phyloP scores from a whole-genome alignment of 2,888 invertebrate species.

The Drosophila phalerata region DNA sequence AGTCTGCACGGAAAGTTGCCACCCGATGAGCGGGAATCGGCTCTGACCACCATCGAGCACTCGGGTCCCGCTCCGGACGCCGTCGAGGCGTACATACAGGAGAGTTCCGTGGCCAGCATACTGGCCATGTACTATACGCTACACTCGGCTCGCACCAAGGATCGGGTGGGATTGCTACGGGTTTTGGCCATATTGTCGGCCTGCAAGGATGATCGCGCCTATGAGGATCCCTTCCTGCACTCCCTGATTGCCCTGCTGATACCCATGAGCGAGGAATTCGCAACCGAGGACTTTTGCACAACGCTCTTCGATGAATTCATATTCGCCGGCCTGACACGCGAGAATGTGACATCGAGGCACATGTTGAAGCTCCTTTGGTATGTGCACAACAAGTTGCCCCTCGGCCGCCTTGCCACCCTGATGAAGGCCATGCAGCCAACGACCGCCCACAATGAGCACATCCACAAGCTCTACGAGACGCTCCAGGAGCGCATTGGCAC shows the following conservation, averaged over 20 bases:
- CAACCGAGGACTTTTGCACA: slow-evolving; percentile 97
- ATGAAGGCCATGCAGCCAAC: slow-evolving; percentile 87
- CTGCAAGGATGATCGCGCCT: slow-evolving; percentile 96
- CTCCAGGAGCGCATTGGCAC: slow-evolving; percentile 92
- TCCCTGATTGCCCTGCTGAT: slow-evolving; percentile 92
- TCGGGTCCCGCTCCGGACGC: slow-evolving; percentile 97
- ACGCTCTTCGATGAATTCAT: slow-evolving; percentile 98
- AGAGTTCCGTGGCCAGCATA: slow-evolving; percentile 96
- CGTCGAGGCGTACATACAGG: slow-evolving; percentile 95
- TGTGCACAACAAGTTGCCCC: slow-evolving; percentile 92
- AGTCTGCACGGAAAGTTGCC: slow-evolving; percentile 94
- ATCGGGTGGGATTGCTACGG: slow-evolving; percentile 92
- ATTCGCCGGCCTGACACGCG: slow-evolving; percentile 94
- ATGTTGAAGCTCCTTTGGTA: slow-evolving; percentile 96
- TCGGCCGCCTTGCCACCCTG: slow-evolving; percentile 86
- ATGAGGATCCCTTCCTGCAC: slow-evolving; percentile 98
- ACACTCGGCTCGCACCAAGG: slow-evolving; percentile 93
- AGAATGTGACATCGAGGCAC: slow-evolving; percentile 95
- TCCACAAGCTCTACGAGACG: slow-evolving; percentile 92
- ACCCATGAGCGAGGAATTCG: slow-evolving; percentile 96
- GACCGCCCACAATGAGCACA: slow-evolving; percentile 93
- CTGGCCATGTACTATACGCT: slow-evolving; percentile 97
- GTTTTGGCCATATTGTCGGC: slow-evolving; percentile 95
- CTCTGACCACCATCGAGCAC: slow-evolving; percentile 96
- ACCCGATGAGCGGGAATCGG: slow-evolving; percentile 96